Percentiles rank a stretch among this genome's conserved stretches.
These are phyloP conservation scores for Esperia sulphurella DNA, from an alignment of 2,888 invertebrate genomes.

Conservation along the genomic window DNA sequence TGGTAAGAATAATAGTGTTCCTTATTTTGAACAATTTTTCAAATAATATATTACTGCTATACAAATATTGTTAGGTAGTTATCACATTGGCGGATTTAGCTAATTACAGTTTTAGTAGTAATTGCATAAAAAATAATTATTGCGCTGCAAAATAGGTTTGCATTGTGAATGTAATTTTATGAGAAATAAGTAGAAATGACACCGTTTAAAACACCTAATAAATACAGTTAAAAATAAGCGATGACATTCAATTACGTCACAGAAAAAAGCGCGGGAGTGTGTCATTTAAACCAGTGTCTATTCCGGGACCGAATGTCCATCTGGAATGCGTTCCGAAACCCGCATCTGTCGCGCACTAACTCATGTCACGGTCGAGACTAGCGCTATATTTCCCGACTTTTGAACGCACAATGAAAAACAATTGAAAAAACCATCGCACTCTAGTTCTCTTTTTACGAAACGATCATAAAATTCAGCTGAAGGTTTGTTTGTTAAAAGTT, in stretches of 20 bases:
- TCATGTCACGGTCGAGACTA: conserved; percentile 32
- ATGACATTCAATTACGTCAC: conserved; percentile 12
- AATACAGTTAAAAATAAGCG: conserved; percentile 9
- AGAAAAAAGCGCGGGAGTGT: conserved; percentile 25
- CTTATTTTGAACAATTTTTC: too few relatives aligned
- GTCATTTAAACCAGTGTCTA: conserved; percentile 42
- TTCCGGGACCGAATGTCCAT: conserved; percentile 37
- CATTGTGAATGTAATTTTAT: too few relatives aligned
- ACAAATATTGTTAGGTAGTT: too few relatives aligned
- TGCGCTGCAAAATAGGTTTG: too few relatives aligned
- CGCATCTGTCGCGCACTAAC: conserved; percentile 65
- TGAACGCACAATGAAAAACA: conserved; percentile 13
- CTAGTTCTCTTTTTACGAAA: conserved; percentile 6
- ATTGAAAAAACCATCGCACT: conserved; percentile 16
- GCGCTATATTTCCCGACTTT: conserved; percentile 1
- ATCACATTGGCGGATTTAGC: too few relatives aligned
- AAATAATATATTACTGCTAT: too few relatives aligned
- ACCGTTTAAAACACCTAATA: not conserved
- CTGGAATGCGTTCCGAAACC: conserved; percentile 45
- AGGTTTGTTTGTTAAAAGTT: not conserved
- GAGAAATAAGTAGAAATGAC: too few relatives aligned
- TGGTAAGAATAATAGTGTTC: too few relatives aligned
- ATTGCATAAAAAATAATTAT: too few relatives aligned
- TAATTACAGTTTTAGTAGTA: too few relatives aligned
- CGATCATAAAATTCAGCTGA: conserved; percentile 1